Base-by-base conservation (phyloP, 2,113 vertebrate genomes). In the Perca flavescens region DNA sequence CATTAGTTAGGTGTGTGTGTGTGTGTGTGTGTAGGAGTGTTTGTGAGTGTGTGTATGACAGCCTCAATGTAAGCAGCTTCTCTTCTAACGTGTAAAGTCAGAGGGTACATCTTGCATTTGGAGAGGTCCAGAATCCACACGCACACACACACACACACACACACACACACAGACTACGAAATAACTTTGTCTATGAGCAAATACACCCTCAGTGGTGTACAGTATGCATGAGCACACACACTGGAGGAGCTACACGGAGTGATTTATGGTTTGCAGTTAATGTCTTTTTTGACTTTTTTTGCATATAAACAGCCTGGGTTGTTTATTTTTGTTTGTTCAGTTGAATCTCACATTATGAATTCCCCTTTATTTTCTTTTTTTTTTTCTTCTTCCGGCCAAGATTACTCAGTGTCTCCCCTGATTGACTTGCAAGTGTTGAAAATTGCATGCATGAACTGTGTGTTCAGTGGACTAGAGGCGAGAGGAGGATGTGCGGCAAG, bases 51-150 rank as follows among this genome's bases (percentile, higher is more conserved):
- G 83, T 69, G 77, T 43, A 43, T 63, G 79, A 84, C 80, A 86
- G 75, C 54, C 40, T 82, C 49, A 78, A 16, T 61, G 64, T 80
- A 61, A 76, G 78, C 74, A 22, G 79, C 90, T 79, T 79, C 81
- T 80, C 61, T 79, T 28, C 28, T 57, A 67, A 80, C 22, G 2
- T 68, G 40, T 70, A 36, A 83, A 85, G 83, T 89, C 89, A 85
- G 83, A 68, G 62, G 80, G 86, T 82, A 88, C 80, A 68, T 72
- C 70, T 90, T 74, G 62, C 70, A 72, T 88, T 84, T 84, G 82
- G 46, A 89, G 79, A 84, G 67, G 84, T 84, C 64, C 15, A 1
- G 31, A 82, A 75, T 74, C 54, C 52, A 46, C 43, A 22, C 60
- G 19, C 46, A 67, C 15, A 34, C 8, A 73, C 49, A 64, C 10